Evolutionary conservation across 2,888 invertebrate species (phyloP), one percentile per base, ranked within the genome.

Genomic region (Dinocampus coccinellae): DNA sequence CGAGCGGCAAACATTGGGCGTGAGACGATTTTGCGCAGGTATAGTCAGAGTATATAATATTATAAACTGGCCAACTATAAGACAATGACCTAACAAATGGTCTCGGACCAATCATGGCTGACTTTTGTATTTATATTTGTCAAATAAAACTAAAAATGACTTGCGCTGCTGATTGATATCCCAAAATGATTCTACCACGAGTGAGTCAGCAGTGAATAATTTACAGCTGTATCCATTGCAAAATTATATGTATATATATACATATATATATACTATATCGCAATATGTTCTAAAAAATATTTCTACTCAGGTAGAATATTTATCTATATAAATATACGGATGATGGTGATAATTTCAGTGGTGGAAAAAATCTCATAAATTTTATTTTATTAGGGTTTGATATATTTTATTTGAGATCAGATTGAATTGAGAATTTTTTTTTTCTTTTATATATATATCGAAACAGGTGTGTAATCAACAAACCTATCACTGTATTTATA

Each of bases 1-100:
- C 13, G 65, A 55, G 9, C n/a, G 20, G 60, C 63, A 60, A 57
- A 64, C 67, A 72, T 72, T 63, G 69, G 63, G 66, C 72, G 47
- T 47, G 47, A 47, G 47, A 47, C 47, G 16, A 47, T 47, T 47
- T 47, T n/a, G 47, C n/a, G 24, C 62, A 52, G 33, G 33, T 52
- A 33, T 34, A 20, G 13, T 36, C 26, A n/a, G n/a, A n/a, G n/a
- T 34, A 64, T 72, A 53, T 11, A 65, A 16, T 39, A 20, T 7
- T 65, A 53, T 65, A 34, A 47, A 29, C 42, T 64, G 24, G 47
- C 11, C 16, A 52, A 22, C 13, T 11, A 57, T 34, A 61, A 47
- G 47, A 47, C 47, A 47, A 47, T 47, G 47, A 47, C 47, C 47
- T 16, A 20, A 47, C 16, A 47, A 47, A 47, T 20, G 9, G 47